Percentiles rank a stretch among this genome's conserved stretches.
phyloP scores from a whole-genome alignment of 2,888 invertebrate genomes.

The Bhutanitis thaidina region DNA sequence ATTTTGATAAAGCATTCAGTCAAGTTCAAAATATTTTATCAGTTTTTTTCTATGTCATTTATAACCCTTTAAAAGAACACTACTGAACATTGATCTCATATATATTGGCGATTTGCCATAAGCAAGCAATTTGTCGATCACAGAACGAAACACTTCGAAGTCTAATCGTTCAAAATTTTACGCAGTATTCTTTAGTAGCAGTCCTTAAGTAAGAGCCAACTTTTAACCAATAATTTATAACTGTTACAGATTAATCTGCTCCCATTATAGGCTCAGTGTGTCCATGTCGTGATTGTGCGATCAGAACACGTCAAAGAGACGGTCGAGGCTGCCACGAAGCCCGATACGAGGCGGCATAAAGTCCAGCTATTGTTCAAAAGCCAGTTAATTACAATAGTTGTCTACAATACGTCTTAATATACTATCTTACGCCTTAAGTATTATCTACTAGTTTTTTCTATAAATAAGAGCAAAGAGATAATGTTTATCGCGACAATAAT shows the following conservation, averaged over 20 bases:
- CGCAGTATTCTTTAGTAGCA: no score
- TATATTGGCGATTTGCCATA: no score
- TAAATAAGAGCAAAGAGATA: background rate
- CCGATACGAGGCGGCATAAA: slow-evolving; percentile 25
- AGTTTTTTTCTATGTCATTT: no score
- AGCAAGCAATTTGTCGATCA: no score
- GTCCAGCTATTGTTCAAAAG: slow-evolving; percentile 22
- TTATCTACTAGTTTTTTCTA: slow-evolving; percentile 8
- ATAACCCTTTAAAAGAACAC: no score
- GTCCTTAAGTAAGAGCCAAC: background rate
- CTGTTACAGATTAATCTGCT: slow-evolving; percentile 4
- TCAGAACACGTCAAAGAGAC: slow-evolving; percentile 46
- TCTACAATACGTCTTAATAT: background rate
- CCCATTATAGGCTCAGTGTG: slow-evolving; percentile 17
- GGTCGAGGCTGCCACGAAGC: slow-evolving; percentile 37
- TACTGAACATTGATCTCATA: no score
- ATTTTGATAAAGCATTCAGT: no score
- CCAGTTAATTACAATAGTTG: background rate
- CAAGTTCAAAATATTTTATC: no score
- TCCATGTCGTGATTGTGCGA: slow-evolving; percentile 54
- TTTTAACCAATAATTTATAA: background rate
- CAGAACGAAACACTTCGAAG: no score
- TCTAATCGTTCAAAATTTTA: no score
- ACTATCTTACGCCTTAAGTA: background rate
- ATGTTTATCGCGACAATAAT: slow-evolving; percentile 5